Percentiles rank a stretch among this genome's conserved stretches.
These are phyloP conservation scores for Patella depressa DNA, from an alignment of 2,888 invertebrate genomes.

Conservation along the genomic window DNA sequence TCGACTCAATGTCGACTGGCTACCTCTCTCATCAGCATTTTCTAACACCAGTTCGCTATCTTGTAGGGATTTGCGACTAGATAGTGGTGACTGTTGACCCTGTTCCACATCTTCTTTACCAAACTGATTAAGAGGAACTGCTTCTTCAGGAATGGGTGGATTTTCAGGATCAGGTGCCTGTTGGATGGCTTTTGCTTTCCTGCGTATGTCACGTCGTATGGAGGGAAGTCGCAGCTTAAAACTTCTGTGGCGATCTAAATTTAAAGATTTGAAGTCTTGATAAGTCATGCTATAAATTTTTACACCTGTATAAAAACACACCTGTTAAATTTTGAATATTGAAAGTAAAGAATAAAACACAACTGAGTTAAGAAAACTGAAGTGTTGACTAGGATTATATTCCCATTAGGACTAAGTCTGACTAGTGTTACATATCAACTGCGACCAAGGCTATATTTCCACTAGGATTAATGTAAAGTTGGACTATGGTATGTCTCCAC, in stretches of 20 bases:
- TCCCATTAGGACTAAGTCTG: no score
- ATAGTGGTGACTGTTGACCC: not conserved
- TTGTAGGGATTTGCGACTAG: conserved; percentile 13
- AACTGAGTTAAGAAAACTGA: no score
- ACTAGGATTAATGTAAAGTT: no score
- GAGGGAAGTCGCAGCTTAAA: conserved; percentile 69
- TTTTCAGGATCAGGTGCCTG: conserved; percentile 56
- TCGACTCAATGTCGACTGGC: conserved; percentile 32
- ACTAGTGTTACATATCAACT: no score
- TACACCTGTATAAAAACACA: not conserved
- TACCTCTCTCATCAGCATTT: conserved; percentile 23
- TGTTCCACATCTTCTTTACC: conserved; percentile 36
- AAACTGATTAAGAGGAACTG: conserved; percentile 58
- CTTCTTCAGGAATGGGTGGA: conserved; percentile 52
- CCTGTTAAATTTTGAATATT: not conserved
- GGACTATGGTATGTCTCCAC: no score
- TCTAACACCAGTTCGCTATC: conserved; percentile 23
- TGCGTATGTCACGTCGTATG: conserved; percentile 63
- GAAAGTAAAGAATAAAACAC: not conserved
- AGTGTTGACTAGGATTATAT: no score
- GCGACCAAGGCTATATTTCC: no score
- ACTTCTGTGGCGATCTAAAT: conserved; percentile 66
- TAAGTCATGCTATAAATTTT: not conserved
- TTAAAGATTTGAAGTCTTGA: not conserved
- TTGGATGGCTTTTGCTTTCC: conserved; percentile 42